Evolutionary conservation across 1,140 invertebrate species (phyloP).

Genomic region (Leptinotarsa texana): DNA sequence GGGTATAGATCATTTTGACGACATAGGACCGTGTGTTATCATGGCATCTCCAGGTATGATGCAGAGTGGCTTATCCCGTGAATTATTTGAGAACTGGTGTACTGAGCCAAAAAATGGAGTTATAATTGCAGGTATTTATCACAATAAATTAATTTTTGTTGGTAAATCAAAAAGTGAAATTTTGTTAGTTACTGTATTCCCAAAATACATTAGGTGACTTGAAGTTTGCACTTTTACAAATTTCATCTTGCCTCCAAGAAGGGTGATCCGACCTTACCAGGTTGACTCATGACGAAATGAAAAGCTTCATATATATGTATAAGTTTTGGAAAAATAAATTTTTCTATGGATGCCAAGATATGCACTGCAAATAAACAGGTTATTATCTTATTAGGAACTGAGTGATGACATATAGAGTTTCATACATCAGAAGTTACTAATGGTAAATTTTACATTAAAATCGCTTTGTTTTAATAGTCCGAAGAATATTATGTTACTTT

Average conservation of each 20-base stretch:
- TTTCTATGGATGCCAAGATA: not conserved
- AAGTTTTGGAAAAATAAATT: not conserved
- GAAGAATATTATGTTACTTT: too few relatives aligned
- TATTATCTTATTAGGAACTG: too few relatives aligned
- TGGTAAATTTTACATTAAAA: too few relatives aligned
- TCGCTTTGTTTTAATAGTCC: too few relatives aligned
- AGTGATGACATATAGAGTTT: too few relatives aligned
- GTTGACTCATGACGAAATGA: too few relatives aligned
- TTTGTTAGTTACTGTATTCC: not conserved
- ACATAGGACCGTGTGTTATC: slow-evolving; percentile 98
- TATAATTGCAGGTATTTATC: slow-evolving; percentile 83
- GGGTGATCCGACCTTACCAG: too few relatives aligned
- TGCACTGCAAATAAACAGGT: too few relatives aligned
- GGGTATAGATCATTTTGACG: slow-evolving; percentile 99
- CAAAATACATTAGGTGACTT: too few relatives aligned
- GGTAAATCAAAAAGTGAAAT: slow-evolving; percentile 7
- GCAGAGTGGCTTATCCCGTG: slow-evolving; percentile 96
- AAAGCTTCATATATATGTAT: too few relatives aligned
- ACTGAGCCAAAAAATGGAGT: slow-evolving; percentile 97
- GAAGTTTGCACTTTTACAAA: not conserved
- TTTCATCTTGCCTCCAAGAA: not conserved
- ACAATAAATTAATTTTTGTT: slow-evolving; percentile 4
- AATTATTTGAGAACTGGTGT: slow-evolving; percentile 99
- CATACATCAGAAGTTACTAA: too few relatives aligned
- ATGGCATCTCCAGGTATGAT: slow-evolving; percentile 99